Base-by-base conservation (phyloP, 2,113 vertebrate genomes). In the Chloroceryle aenea region DNA sequence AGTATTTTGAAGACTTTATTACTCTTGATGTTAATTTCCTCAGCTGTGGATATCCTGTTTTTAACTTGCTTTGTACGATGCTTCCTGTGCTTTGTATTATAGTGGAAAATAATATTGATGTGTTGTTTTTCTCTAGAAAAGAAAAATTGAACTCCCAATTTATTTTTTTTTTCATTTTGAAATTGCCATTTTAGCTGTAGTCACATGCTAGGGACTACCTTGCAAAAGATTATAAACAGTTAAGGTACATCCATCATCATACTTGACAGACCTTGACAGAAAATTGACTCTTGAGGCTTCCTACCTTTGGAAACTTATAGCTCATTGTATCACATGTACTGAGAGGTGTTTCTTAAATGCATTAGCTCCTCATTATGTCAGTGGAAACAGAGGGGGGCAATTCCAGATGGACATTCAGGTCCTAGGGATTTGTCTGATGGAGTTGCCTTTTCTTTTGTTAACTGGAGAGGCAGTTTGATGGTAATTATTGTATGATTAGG, bases 391-490 rank as follows among this genome's bases (percentile, higher is more conserved):
- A 62, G 15, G 4, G 23, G 38, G 9, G 6, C 34, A 61, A 48
- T 61, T 87, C 48, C n/a, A 88, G 30, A 25, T 61, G 29, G 43
- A 83, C 94, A 40, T 68, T 63, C 3, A 2, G 47, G 29, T 80
- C 76, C 74, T 42, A 38, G 4, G 58, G 80, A 59, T 85, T 78
- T 76, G 43, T 30, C 40, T 83, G n/a, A 27, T 84, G 43, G 85
- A 88, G n/a, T 64, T 90, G 21, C 14, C 36, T 14, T 77, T 94
- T 72, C 67, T 87, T 93, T 52, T 76, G 53, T 80, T 93, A 48
- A 50, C 55, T 83, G 20, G 55, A 74, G 59, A 83, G 53, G 13
- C 71, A 76, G 36, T 80, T 90, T 76, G 48, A 38, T 3, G 4
- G 53, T 73, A 88, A 93, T 88, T 64, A 48, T 12, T 6, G 9